Evolutionary conservation across 1,140 invertebrate species (phyloP).

Genomic region (Parasteatoda tepidariorum): DNA sequence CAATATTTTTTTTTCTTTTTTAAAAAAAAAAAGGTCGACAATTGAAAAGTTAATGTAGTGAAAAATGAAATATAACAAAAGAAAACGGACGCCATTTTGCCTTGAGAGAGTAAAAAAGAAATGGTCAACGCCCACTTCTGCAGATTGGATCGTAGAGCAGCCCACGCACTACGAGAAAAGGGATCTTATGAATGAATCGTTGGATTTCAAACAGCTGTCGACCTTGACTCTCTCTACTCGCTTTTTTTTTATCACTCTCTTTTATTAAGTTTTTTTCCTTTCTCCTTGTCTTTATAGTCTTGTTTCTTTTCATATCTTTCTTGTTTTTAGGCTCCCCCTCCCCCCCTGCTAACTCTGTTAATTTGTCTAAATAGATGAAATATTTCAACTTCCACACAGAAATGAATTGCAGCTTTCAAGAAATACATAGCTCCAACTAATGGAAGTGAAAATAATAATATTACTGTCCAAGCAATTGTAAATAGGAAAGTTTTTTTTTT

Average conservation of each 20-base stretch:
- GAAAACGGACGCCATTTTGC: not conserved
- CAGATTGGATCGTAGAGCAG: not conserved
- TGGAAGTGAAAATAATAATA: no score
- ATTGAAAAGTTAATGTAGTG: not conserved
- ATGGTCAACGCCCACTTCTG: not conserved
- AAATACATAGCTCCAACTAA: no score
- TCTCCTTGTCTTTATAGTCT: not conserved
- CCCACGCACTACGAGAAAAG: constrained; percentile 35
- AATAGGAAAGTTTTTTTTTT: no score
- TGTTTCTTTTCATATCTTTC: not conserved
- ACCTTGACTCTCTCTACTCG: constrained; percentile 26
- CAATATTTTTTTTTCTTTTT: not conserved
- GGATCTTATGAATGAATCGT: constrained; percentile 48
- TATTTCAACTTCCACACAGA: no score
- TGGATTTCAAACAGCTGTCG: constrained; percentile 53
- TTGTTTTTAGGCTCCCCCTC: not conserved
- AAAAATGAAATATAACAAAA: not conserved
- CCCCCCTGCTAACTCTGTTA: no score
- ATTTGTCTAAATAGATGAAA: no score
- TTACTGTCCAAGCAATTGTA: no score
- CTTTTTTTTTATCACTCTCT: not conserved
- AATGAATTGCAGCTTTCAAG: no score
- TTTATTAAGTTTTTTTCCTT: not conserved
- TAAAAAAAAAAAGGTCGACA: not conserved
- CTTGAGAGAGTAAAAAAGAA: not conserved